These are phyloP conservation scores for Caenorhabditis latens DNA, from an alignment of 1,140 invertebrate species.

Conservation along the genomic window DNA sequence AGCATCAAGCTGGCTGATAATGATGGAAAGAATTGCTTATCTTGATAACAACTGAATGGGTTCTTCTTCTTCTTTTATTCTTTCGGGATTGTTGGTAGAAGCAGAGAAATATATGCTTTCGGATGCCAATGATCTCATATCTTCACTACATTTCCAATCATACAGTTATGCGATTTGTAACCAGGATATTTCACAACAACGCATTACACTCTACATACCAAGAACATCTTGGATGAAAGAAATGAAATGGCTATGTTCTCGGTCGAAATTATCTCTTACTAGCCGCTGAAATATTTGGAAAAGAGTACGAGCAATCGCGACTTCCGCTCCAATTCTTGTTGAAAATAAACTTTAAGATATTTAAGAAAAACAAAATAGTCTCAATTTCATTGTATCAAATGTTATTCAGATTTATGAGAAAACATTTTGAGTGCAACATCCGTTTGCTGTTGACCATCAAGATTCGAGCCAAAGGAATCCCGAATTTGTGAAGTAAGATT, in stretches of 20 bases:
- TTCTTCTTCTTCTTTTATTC: conserved; percentile 19
- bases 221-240: too few relatives aligned
- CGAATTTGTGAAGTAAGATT: background rate
- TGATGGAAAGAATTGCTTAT: conserved; percentile 1
- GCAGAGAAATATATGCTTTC: background rate
- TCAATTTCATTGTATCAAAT: background rate
- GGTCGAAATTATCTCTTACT: too few relatives aligned
- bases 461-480: background rate
- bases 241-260: too few relatives aligned
- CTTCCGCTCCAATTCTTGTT: too few relatives aligned
- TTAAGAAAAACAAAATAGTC: too few relatives aligned
- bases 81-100: background rate
- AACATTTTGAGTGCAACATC: conserved; percentile 6
- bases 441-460: background rate
- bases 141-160: background rate
- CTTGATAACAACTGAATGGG: conserved; percentile 48
- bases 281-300: too few relatives aligned
- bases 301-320: too few relatives aligned
- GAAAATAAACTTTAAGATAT: too few relatives aligned
- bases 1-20: background rate
- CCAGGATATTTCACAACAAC: too few relatives aligned
- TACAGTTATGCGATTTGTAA: background rate
- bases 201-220: too few relatives aligned
- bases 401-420: background rate
- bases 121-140: conserved; percentile 48